Conservation (phyloP, 1,140 invertebrate species). For the Stegodyphus dumicola region DNA sequence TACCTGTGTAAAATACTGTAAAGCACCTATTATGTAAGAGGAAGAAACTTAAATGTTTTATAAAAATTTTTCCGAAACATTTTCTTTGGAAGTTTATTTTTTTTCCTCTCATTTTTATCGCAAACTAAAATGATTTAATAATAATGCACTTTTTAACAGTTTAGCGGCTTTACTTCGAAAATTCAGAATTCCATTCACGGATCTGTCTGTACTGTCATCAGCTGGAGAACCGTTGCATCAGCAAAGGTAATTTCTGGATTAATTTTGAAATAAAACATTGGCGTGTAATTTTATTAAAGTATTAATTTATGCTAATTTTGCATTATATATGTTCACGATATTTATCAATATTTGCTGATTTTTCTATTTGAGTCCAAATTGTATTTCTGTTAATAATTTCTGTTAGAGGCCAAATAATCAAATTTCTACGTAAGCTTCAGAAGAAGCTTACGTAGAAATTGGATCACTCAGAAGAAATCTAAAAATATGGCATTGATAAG, state of each 20-base stretch:
- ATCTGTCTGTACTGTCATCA: conserved; percentile 72
- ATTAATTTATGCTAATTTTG: background rate
- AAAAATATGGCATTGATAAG: too few relatives aligned
- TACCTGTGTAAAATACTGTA: too few relatives aligned
- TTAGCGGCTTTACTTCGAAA: conserved; percentile 85
- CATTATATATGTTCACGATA: background rate
- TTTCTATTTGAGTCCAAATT: background rate
- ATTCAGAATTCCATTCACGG: conserved; percentile 74
- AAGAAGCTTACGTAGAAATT: too few relatives aligned
- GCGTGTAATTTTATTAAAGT: background rate
- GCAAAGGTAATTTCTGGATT: conserved; percentile 67
- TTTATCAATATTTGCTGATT: background rate
- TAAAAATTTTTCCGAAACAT: too few relatives aligned
- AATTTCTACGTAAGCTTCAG: background rate
- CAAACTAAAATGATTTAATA: too few relatives aligned
- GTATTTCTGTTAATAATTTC: background rate
- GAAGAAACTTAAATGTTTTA: too few relatives aligned
- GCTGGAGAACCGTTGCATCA: conserved; percentile 69
- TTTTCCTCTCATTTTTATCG: too few relatives aligned
- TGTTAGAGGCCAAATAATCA: background rate
- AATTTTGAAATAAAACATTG: background rate
- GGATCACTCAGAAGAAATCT: too few relatives aligned
- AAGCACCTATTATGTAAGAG: too few relatives aligned
- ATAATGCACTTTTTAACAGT: conserved; percentile 71
- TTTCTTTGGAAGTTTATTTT: too few relatives aligned